phyloP scores from a whole-genome alignment of 2,888 invertebrate genomes.

The Torymus tubicola region DNA sequence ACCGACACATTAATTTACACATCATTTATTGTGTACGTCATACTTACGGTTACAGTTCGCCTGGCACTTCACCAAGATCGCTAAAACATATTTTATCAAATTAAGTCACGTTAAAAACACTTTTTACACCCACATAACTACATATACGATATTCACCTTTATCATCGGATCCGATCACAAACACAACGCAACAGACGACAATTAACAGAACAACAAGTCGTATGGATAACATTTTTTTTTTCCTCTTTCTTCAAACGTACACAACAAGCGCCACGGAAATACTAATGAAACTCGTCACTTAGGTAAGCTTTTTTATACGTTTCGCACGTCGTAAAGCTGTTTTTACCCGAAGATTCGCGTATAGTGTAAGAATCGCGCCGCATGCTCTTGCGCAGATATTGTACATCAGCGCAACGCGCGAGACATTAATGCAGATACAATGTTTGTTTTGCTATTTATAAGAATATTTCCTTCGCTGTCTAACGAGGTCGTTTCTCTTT shows the following conservation, averaged over 20 bases:
- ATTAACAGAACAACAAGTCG: neutral
- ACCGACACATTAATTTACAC: neutral
- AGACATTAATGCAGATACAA: too few relatives aligned
- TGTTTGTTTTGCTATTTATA: too few relatives aligned
- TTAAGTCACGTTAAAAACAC: neutral
- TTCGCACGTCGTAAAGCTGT: slow-evolving; percentile 10
- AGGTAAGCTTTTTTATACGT: neutral
- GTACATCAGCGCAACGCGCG: neutral
- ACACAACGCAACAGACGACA: neutral
- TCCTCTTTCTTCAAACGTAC: too few relatives aligned
- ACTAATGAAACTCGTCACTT: slow-evolving; percentile 15
- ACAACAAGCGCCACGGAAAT: neutral
- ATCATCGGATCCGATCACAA: neutral
- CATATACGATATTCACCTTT: neutral
- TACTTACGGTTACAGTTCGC: slow-evolving; percentile 24
- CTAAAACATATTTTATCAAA: neutral
- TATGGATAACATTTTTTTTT: slow-evolving; percentile 17
- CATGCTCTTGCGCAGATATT: neutral
- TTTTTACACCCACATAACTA: neutral
- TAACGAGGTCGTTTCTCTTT: too few relatives aligned
- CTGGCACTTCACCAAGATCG: slow-evolving; percentile 5
- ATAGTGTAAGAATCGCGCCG: neutral
- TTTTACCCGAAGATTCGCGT: neutral
- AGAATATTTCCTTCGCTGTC: too few relatives aligned
- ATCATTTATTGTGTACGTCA: neutral